Evolutionary conservation across 2,113 vertebrate genomes (phyloP).

Genomic region (Hymenochirus boettgeri): DNA sequence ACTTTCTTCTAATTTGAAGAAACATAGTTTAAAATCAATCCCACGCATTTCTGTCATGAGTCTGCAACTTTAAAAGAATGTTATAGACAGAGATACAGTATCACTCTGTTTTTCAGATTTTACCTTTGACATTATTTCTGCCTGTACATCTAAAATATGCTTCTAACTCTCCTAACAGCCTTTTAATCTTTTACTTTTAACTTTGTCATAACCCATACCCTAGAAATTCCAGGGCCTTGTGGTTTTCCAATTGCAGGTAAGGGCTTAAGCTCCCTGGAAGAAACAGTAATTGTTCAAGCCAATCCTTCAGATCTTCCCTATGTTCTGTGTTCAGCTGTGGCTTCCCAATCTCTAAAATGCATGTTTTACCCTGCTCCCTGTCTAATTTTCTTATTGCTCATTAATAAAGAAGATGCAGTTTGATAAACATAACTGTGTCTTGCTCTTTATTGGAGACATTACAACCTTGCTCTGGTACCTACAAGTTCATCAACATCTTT

Average conservation of each 20-base stretch:
- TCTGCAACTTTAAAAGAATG: too few species aligned
- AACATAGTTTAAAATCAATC: too few species aligned
- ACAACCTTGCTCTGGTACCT: too few species aligned
- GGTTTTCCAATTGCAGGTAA: constrained; percentile 91
- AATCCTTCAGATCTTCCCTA: constrained; percentile 53
- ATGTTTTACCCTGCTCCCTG: constrained; percentile 41
- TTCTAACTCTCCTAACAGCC: constrained; percentile 49
- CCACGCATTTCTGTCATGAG: too few species aligned
- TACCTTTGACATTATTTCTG: constrained; percentile 4
- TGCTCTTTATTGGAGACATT: too few species aligned
- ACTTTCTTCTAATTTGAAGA: too few species aligned
- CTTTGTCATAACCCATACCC: constrained; percentile 62
- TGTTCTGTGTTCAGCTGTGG: constrained; percentile 43
- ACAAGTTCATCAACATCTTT: too few species aligned
- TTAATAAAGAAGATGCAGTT: too few species aligned
- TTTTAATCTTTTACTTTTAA: constrained; percentile 59
- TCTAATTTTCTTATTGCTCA: constrained; percentile 23
- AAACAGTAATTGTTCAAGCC: constrained; percentile 17
- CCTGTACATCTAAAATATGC: neutral
- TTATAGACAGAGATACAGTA: too few species aligned
- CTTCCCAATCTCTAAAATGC: constrained; percentile 27
- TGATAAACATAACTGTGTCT: too few species aligned
- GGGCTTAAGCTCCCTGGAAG: constrained; percentile 51
- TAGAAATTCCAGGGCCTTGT: constrained; percentile 89
- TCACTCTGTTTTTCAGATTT: too few species aligned